Base-by-base conservation (phyloP, 2,888 invertebrate species). In the Pseudoips prasinana region DNA sequence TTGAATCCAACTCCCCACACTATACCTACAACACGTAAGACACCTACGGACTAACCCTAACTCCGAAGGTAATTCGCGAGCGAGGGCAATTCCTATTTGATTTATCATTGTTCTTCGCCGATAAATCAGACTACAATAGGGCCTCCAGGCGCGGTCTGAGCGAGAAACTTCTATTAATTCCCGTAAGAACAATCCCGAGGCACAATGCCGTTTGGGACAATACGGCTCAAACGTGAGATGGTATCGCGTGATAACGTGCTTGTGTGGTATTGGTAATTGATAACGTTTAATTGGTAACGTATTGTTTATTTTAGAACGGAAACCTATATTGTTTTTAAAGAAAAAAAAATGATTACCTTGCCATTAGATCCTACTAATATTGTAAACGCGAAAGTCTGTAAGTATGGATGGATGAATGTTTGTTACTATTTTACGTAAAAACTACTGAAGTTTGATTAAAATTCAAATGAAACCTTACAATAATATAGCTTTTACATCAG, bases 51-150 rank as follows among this genome's bases (percentile, higher is more conserved):
- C 14, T 29, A 29, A 29, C 22, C 29, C 22, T 8, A 29, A 29
- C 29, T 22, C 28, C 19, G 22, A 14, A 30, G 30, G 23, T 30
- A 29, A 29, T 29, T 14, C 22, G 22, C 22, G 29, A 14, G 20
- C n/a, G 20, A 20, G 70, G 67, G 80, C 83, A 81, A 83, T 85
- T 85, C 71, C 78, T 71, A 77, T 86, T 83, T 86, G 86, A 88
- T 87, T 87, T 87, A 87, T 85, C 81, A 79, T 85, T 85, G 85
- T 85, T 85, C 86, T 87, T 85, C 72, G 68, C 69, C 77, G 77
- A 85, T 87, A 86, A 86, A 85, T 87, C 86, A 83, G 79, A 63
- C 64, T 60, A 83, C 83, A 83, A 84, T 83, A 79, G 79, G 76
- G 74, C 73, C n/a, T 75, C 73, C 58, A 52, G 73, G 76, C 68